phyloP scores from a whole-genome alignment of 2,888 invertebrate species.

The Eupithecia pulchellata region DNA sequence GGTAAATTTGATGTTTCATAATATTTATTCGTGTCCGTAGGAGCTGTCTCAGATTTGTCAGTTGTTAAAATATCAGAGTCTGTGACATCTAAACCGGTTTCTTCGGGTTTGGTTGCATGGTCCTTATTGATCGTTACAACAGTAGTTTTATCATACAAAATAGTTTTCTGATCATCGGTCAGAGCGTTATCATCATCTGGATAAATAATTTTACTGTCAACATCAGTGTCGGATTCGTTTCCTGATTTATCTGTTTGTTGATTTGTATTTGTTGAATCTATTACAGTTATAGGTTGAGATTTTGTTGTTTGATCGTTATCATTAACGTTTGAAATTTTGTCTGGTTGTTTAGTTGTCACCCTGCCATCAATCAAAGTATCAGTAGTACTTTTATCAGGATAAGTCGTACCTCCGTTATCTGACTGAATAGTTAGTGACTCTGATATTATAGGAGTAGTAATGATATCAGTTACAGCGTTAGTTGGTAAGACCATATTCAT shows the following conservation, averaged over 20 bases:
- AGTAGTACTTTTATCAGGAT: not conserved
- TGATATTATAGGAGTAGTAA: not conserved
- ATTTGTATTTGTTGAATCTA: not conserved
- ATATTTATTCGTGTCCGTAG: not conserved
- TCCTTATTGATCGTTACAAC: not conserved
- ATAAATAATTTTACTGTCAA: not conserved
- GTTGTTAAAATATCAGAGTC: not conserved
- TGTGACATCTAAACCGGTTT: not conserved
- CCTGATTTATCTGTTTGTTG: not conserved
- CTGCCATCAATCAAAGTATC: not conserved
- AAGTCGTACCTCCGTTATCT: not conserved
- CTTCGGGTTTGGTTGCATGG: not conserved
- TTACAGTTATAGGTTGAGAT: not conserved
- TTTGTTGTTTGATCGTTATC: not conserved
- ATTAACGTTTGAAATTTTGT: not conserved
- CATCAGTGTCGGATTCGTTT: not conserved
- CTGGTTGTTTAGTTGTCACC: not conserved
- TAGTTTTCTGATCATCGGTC: not conserved
- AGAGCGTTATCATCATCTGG: not conserved
- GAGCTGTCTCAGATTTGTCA: not conserved
- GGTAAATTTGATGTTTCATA: not conserved
- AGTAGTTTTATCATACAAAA: not conserved
- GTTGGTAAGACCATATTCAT: not conserved
- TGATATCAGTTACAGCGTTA: not conserved
- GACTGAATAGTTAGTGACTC: conserved; percentile 5